Evolutionary conservation across 2,113 vertebrate species (phyloP), one percentile per base, ranked within the genome.

Genomic region (Zeus faber): DNA sequence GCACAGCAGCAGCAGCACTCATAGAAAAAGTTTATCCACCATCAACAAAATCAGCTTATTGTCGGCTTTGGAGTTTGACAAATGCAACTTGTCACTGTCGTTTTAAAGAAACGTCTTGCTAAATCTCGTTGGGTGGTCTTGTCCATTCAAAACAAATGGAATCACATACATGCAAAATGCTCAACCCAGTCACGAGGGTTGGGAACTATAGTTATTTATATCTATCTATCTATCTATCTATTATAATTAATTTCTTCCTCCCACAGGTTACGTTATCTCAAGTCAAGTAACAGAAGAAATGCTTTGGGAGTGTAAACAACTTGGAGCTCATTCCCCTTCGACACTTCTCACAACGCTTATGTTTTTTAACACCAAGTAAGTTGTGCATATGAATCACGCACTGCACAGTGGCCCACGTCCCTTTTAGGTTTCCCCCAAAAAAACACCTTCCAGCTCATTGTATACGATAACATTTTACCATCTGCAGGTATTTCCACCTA

Each of bases 291-390:
- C 97, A 1, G 97, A 99, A 85, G 96, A 99, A 81, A 99, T 99
- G 97, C 88, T 99, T 31, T 99, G 97, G 97, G 97, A 99, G 84
- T 97, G 96, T 82, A 99, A 99, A 80, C 97, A 99, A 85, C 90
- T 99, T 22, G 97, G 97, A 49, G 97, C 97, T 67, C 97, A 99
- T 77, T 99, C 97, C 25, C 97, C 97, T 46, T 93, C 96, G 39
- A 99, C 97, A 20, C 87, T 99, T 67, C 93, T 99, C 62, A 98
- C 94, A 63, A 99, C 97, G 23, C 88, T 99, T 62, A 99, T 99
- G 97, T 99, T 98, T 87, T 99, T 99, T 82, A 99, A 99, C 80
- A 99, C 97, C 70, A 99, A 99, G 97, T 99, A 88, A 93, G 96
- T 93, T 9, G 3, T 13, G 18, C 41, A 29, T 17, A 27, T 7